Evolutionary conservation across 2,797 vertebrate genomes (phyloP).

Genomic region (Pseudochirops cupreus): DNA sequence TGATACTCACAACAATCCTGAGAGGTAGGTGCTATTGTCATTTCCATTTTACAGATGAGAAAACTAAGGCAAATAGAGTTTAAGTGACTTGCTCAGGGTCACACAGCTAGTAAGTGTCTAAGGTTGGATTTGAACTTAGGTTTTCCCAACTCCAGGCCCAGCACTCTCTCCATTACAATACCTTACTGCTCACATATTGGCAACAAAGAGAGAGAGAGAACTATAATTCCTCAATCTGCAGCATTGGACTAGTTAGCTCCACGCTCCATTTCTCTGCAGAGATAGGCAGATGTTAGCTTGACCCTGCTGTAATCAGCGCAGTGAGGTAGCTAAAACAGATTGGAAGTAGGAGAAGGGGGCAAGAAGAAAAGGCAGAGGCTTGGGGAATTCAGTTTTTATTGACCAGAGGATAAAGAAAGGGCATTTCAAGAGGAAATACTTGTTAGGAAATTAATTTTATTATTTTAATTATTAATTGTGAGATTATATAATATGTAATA

Average conservation of each 20-base stretch:
- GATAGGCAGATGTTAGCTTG: not conserved
- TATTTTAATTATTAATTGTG: no score
- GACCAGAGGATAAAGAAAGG: not conserved
- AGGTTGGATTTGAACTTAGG: conserved; percentile 36
- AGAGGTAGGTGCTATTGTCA: not conserved
- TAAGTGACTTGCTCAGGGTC: not conserved
- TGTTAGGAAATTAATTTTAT: not conserved
- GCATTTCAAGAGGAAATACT: not conserved
- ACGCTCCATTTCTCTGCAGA: not conserved
- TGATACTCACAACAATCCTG: not conserved
- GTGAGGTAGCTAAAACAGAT: not conserved
- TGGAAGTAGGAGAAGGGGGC: not conserved
- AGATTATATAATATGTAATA: no score
- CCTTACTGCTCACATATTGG: not conserved
- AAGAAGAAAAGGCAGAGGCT: not conserved
- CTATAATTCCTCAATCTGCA: not conserved
- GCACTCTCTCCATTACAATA: not conserved
- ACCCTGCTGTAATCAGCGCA: not conserved
- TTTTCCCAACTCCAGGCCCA: not conserved
- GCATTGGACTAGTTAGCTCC: not conserved
- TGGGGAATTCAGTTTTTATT: not conserved
- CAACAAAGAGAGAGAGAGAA: not conserved
- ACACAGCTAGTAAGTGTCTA: not conserved
- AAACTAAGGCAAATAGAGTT: not conserved
- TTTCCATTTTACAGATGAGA: conserved; percentile 21